Conservation (phyloP, 2,797 vertebrate genomes). For the Sebastes steindachneri region DNA sequence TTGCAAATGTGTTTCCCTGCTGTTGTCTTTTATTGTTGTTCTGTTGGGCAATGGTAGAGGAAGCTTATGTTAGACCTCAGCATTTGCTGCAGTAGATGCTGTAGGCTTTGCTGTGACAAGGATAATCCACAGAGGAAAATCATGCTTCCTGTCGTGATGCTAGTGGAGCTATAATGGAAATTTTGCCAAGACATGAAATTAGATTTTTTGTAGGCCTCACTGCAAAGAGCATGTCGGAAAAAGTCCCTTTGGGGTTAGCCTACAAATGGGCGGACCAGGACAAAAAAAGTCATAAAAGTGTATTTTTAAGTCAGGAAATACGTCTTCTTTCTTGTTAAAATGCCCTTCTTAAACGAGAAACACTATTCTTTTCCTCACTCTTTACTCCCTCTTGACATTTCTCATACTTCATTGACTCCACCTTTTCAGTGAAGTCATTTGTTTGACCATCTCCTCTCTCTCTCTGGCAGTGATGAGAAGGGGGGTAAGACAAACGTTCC, state of each 20-base stretch:
- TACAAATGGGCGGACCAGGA: not conserved
- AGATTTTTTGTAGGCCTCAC: not conserved
- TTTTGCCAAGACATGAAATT: constrained; percentile 47
- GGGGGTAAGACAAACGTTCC: constrained; percentile 36
- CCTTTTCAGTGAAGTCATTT: constrained; percentile 52
- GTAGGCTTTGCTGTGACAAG: constrained; percentile 38
- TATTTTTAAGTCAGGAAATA: not conserved
- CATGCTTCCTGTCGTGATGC: constrained; percentile 35
- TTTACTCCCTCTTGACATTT: constrained; percentile 9
- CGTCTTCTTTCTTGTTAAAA: not conserved
- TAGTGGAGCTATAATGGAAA: constrained; percentile 19
- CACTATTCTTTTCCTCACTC: not conserved
- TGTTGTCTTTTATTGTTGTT: constrained; percentile 8
- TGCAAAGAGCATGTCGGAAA: not conserved
- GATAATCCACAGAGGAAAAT: constrained; percentile 60
- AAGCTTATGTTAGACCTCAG: constrained; percentile 22
- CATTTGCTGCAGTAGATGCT: constrained; percentile 11
- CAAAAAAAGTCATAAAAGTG: not conserved
- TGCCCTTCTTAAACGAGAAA: not conserved
- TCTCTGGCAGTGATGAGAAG: constrained; percentile 26
- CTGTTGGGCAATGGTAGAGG: not conserved
- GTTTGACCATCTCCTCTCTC: constrained; percentile 41
- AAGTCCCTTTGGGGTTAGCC: not conserved
- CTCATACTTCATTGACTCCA: constrained; percentile 27
- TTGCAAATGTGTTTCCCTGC: constrained; percentile 4